Evolutionary conservation across 1,140 invertebrate genomes (phyloP).

Genomic region (Choristoneura fumiferana): DNA sequence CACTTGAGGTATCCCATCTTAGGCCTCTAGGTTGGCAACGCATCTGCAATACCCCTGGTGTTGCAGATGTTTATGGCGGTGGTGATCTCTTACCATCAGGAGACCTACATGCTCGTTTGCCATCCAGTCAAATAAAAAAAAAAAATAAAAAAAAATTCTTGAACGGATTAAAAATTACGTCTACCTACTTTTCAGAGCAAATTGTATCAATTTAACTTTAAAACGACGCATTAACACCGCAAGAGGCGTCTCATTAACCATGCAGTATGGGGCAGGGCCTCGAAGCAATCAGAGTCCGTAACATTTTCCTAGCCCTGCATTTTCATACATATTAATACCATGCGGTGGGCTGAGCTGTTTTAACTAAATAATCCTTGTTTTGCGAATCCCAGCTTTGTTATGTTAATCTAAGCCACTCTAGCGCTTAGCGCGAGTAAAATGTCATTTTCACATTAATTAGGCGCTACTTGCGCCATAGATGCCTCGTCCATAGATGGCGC

Average conservation of each 20-base stretch:
- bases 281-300: neutral
- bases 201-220: too few relatives aligned
- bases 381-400: constrained; percentile 22
- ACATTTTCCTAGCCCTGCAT: constrained; percentile 2
- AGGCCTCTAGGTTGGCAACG: too few relatives aligned
- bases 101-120: too few relatives aligned
- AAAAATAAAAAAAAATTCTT: too few relatives aligned
- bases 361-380: constrained; percentile 27
- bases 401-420: constrained; percentile 25
- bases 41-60: too few relatives aligned
- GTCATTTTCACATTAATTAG: constrained; percentile 9
- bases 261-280: constrained; percentile 10
- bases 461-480: neutral
- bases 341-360: constrained; percentile 18
- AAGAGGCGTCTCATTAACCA: constrained; percentile 6
- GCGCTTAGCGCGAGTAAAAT: constrained; percentile 3
- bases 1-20: too few relatives aligned
- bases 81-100: too few relatives aligned
- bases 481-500: neutral
- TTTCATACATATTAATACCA: constrained; percentile 26
- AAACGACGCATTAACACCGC: too few relatives aligned
- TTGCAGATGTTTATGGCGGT: too few relatives aligned
- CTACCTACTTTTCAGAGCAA: neutral
- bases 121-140: too few relatives aligned
- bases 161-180: too few relatives aligned